Evolutionary conservation across 2,797 vertebrate genomes (phyloP).

Genomic region (Gephyroberyx darwinii): DNA sequence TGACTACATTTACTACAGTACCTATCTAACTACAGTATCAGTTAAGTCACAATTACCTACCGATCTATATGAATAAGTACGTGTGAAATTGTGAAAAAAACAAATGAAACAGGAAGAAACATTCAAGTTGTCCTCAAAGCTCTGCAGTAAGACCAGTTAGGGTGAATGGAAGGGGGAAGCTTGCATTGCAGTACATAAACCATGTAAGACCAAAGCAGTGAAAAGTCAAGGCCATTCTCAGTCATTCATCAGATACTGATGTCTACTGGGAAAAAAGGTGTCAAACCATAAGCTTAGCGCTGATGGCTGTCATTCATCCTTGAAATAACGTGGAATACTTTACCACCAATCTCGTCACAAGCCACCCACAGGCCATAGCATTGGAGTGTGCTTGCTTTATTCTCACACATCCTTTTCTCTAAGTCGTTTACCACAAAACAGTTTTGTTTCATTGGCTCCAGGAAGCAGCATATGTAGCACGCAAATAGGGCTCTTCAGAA

Average conservation of each 20-base stretch:
- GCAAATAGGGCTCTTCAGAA: slow-evolving; percentile 59
- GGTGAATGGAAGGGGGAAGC: slow-evolving; percentile 71
- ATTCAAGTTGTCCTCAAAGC: slow-evolving; percentile 84
- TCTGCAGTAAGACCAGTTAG: slow-evolving; percentile 77
- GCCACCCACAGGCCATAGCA: slow-evolving; percentile 54
- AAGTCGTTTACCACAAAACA: slow-evolving; percentile 55
- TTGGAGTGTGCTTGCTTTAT: slow-evolving; percentile 53
- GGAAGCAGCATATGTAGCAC: slow-evolving; percentile 72
- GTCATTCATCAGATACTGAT: slow-evolving; percentile 83
- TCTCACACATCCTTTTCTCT: slow-evolving; percentile 59
- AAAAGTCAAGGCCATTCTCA: slow-evolving; percentile 81
- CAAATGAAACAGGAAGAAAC: slow-evolving; percentile 75
- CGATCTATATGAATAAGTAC: slow-evolving; percentile 60
- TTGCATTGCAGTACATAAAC: slow-evolving; percentile 77
- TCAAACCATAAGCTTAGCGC: slow-evolving; percentile 74
- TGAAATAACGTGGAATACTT: slow-evolving; percentile 61
- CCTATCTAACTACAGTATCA: slow-evolving; percentile 67
- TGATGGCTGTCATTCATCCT: slow-evolving; percentile 77
- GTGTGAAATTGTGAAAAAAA: slow-evolving; percentile 60
- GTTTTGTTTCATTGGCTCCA: slow-evolving; percentile 69
- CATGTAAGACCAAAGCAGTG: slow-evolving; percentile 79
- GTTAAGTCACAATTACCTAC: slow-evolving; percentile 71
- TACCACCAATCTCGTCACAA: slow-evolving; percentile 64
- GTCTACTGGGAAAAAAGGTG: slow-evolving; percentile 74
- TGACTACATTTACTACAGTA: slow-evolving; percentile 66